phyloP scores from a whole-genome alignment of 2,888 invertebrate genomes.

The Andrena trimmerana region DNA sequence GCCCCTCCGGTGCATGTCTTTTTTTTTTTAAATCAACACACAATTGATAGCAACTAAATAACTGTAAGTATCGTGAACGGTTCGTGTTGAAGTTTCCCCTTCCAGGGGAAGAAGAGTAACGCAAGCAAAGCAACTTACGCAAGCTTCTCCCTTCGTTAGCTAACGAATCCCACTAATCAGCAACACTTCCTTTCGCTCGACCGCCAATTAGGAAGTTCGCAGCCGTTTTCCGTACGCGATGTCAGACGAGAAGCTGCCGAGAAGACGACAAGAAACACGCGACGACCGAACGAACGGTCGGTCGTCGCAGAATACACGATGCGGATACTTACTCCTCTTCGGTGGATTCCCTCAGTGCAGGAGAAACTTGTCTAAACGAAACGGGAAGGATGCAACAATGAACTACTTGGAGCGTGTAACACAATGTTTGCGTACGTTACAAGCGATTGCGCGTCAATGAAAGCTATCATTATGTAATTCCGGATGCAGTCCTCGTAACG shows the following conservation, averaged over 20 bases:
- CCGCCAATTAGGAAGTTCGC: neutral
- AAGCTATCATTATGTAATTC: slow-evolving; percentile 57
- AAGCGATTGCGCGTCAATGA: slow-evolving; percentile 27
- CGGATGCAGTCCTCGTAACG: slow-evolving; percentile 63
- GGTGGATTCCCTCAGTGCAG: slow-evolving; percentile 69
- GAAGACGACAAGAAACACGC: neutral
- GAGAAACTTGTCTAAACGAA: neutral
- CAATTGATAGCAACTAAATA: slow-evolving; percentile 82
- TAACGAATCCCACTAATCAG: neutral
- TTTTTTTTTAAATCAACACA: slow-evolving; percentile 74
- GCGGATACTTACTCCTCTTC: slow-evolving; percentile 34
- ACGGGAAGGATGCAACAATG: neutral
- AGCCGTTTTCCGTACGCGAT: neutral
- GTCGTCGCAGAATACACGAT: neutral
- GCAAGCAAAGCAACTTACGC: neutral
- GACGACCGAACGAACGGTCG: neutral
- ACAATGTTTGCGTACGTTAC: slow-evolving; percentile 11
- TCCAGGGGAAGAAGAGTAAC: slow-evolving; percentile 10
- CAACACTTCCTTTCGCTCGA: neutral
- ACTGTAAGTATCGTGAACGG: slow-evolving; percentile 78
- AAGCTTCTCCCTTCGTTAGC: slow-evolving; percentile 37
- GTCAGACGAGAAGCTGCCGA: too few species aligned
- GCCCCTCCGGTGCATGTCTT: slow-evolving; percentile 42
- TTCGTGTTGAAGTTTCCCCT: slow-evolving; percentile 67
- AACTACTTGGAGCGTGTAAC: neutral